Evolutionary conservation across 2,113 vertebrate species (phyloP).

Genomic region (Podiceps cristatus): DNA sequence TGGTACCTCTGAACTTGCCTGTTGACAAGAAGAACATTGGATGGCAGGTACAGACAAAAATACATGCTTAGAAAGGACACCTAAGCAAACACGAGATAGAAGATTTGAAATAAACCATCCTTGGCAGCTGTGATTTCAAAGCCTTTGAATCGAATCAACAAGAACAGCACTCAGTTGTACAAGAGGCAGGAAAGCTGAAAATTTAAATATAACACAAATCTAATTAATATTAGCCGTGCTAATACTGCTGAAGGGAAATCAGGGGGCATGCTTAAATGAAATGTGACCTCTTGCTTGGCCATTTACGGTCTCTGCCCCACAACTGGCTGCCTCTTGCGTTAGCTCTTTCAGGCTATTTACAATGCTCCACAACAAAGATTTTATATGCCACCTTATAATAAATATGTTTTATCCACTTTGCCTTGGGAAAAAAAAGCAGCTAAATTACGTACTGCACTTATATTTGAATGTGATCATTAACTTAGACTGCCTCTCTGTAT

Average conservation of each 20-base stretch:
- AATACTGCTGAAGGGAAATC: neutral
- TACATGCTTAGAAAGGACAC: neutral
- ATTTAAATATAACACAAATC: neutral
- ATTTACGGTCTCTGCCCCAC: neutral
- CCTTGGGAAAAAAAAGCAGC: neutral
- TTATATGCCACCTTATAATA: neutral
- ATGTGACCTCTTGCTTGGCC: neutral
- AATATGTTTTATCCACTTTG: neutral
- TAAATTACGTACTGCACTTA: neutral
- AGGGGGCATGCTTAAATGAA: neutral
- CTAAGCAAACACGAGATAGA: neutral
- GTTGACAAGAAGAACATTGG: neutral
- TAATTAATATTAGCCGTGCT: neutral
- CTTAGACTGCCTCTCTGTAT: neutral
- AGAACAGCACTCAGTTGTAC: neutral
- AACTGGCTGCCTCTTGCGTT: neutral
- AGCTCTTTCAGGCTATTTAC: neutral
- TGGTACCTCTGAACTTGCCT: constrained; percentile 72
- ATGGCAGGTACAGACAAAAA: neutral
- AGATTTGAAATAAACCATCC: neutral
- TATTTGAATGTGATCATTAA: neutral
- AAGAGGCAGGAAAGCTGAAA: neutral
- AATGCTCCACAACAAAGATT: neutral
- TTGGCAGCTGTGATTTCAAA: neutral
- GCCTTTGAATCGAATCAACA: fast-evolving